These are phyloP conservation scores for Heliconius congener DNA, from an alignment of 1,140 invertebrate genomes.

Conservation along the genomic window DNA sequence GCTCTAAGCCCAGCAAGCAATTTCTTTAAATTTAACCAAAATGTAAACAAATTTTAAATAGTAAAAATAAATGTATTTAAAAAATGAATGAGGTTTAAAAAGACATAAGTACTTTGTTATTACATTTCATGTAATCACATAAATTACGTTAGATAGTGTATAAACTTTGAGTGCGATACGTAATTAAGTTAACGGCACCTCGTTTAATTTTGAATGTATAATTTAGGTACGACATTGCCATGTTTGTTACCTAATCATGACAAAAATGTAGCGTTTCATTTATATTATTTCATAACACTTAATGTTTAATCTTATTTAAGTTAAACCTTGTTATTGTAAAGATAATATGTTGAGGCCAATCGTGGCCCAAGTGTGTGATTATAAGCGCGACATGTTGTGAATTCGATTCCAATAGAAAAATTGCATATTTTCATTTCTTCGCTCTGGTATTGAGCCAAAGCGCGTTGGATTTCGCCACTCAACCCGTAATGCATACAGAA, in stretches of 20 bases:
- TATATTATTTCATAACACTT: background rate
- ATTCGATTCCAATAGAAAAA: no score
- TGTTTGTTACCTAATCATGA: background rate
- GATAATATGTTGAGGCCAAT: no score
- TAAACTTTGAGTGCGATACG: background rate
- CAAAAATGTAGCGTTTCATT: background rate
- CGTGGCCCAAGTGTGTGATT: no score
- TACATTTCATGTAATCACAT: background rate
- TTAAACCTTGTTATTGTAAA: background rate
- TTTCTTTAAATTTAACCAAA: no score
- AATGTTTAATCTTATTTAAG: background rate
- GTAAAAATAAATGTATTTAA: no score
- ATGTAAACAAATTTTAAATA: background rate
- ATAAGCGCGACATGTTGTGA: no score
- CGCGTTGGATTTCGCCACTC: no score
- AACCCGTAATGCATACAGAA: no score
- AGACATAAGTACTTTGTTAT: background rate
- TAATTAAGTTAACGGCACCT: background rate
- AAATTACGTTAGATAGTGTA: background rate
- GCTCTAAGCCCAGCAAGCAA: no score
- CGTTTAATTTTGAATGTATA: slow-evolving; percentile 4
- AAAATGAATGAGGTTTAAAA: no score
- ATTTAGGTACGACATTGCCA: background rate
- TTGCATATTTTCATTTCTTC: no score
- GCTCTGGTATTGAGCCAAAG: no score